Percentiles rank a stretch among this genome's conserved stretches.
phyloP scores from a whole-genome alignment of 1,140 invertebrate species.

The Scylla paramamosain region DNA sequence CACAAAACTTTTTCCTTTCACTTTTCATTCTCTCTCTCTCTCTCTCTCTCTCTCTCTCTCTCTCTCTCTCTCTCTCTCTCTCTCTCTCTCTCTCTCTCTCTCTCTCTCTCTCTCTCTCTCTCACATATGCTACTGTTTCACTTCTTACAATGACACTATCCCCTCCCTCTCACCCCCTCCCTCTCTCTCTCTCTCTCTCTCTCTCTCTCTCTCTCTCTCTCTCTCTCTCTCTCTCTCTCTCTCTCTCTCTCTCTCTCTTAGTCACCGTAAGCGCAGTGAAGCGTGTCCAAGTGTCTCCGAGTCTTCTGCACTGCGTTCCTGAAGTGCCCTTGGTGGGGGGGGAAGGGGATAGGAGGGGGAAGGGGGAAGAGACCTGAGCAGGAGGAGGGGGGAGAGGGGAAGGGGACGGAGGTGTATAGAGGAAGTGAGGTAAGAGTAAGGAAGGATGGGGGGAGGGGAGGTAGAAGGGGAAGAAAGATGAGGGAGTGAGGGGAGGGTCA shows the following conservation, averaged over 20 bases:
- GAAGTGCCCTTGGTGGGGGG: background rate
- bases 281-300: too few relatives aligned
- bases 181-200: background rate
- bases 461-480: background rate
- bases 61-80: conserved; percentile 5
- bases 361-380: background rate
- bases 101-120: too few relatives aligned
- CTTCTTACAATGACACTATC: too few relatives aligned
- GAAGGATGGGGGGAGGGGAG: too few relatives aligned
- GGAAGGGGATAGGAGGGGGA: background rate
- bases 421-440: background rate
- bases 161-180: background rate
- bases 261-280: too few relatives aligned
- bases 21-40: background rate
- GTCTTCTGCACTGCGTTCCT: background rate
- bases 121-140: background rate
- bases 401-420: background rate
- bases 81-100: too few relatives aligned
- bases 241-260: background rate
- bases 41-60: background rate
- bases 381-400: background rate
- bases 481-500: background rate
- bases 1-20: background rate
- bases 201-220: too few relatives aligned
- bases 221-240: too few relatives aligned